Percentiles rank a stretch among this genome's conserved stretches.
Evolutionary conservation across 2,888 invertebrate genomes (phyloP).

Genomic region (Melanostoma mellinum): DNA sequence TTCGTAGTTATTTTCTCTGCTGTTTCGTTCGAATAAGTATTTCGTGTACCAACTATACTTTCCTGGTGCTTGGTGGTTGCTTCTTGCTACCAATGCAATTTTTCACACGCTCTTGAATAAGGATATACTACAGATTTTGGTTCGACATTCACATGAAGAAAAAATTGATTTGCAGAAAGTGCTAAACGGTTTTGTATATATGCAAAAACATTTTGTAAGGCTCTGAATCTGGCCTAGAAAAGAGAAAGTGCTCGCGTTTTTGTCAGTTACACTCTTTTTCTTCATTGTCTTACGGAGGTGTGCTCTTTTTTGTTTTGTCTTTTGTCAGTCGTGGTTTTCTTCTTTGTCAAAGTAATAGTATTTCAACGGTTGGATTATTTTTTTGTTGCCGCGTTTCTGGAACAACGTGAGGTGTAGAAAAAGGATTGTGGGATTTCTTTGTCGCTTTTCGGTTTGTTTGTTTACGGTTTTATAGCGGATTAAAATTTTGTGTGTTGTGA

Average conservation of each 20-base stretch:
- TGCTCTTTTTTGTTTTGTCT: slow-evolving; percentile 18
- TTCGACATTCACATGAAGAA: slow-evolving; percentile 20
- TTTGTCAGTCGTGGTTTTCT: slow-evolving; percentile 48
- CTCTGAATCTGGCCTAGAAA: slow-evolving; percentile 59
- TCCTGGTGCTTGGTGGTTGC: slow-evolving; percentile 14
- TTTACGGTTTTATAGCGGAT: slow-evolving; percentile 1
- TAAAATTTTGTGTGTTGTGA: slow-evolving; percentile 35
- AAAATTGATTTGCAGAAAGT: slow-evolving; percentile 47
- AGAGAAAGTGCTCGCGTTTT: slow-evolving; percentile 71
- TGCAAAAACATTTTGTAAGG: slow-evolving; percentile 51
- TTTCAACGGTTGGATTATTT: slow-evolving; percentile 34
- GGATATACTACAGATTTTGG: slow-evolving; percentile 43
- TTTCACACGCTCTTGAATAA: slow-evolving; percentile 67
- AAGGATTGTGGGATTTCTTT: slow-evolving; percentile 59
- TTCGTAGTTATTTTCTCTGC: slow-evolving; percentile 59
- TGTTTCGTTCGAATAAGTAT: slow-evolving; percentile 39
- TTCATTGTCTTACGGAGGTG: slow-evolving; percentile 62
- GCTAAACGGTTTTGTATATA: slow-evolving; percentile 51
- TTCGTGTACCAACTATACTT: slow-evolving; percentile 47
- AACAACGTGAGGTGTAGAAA: slow-evolving; percentile 49
- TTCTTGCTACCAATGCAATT: slow-evolving; percentile 43
- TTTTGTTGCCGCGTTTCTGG: slow-evolving; percentile 57
- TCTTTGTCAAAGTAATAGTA: slow-evolving; percentile 48
- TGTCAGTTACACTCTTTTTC: slow-evolving; percentile 43
- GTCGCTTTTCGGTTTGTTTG: slow-evolving; percentile 11